Conservation (phyloP, 2,888 invertebrate genomes). For the Cotesia congregata region DNA sequence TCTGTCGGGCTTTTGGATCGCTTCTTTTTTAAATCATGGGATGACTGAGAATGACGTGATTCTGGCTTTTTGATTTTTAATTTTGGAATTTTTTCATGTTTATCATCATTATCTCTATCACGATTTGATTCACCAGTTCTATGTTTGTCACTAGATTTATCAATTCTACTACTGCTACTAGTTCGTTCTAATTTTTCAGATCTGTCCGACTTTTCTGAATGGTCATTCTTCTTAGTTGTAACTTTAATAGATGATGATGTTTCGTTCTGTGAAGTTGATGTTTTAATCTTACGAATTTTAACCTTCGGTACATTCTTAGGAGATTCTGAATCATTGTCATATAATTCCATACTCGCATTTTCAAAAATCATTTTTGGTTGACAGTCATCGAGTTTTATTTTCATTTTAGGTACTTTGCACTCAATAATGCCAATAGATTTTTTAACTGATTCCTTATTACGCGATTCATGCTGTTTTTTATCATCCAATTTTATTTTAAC, state of each 20-base stretch:
- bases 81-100: conserved; percentile 52
- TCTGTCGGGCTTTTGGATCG: conserved; percentile 35
- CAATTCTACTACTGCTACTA: neutral
- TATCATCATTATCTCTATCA: conserved; percentile 2
- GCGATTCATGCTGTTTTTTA: conserved; percentile 32
- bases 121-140: conserved; percentile 25
- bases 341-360: conserved; percentile 43
- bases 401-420: conserved; percentile 59
- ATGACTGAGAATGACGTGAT: conserved; percentile 19
- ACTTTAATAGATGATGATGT: conserved; percentile 22
- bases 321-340: conserved; percentile 37
- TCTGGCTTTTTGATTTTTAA: conserved; percentile 55
- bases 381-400: conserved; percentile 59
- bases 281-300: conserved; percentile 58
- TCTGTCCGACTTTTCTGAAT: conserved; percentile 1
- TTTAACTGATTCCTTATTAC: conserved; percentile 36
- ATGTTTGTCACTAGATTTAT: conserved; percentile 24
- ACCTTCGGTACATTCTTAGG: conserved; percentile 59
- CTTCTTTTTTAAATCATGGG: conserved; percentile 34
- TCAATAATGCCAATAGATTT: conserved; percentile 37
- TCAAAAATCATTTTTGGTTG: conserved; percentile 55
- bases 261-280: conserved; percentile 36
- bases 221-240: neutral
- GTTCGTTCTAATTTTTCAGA: neutral
- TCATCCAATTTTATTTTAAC: conserved; percentile 53